Base-by-base conservation (phyloP, 2,888 invertebrate species). In the Agapostemon virescens region DNA sequence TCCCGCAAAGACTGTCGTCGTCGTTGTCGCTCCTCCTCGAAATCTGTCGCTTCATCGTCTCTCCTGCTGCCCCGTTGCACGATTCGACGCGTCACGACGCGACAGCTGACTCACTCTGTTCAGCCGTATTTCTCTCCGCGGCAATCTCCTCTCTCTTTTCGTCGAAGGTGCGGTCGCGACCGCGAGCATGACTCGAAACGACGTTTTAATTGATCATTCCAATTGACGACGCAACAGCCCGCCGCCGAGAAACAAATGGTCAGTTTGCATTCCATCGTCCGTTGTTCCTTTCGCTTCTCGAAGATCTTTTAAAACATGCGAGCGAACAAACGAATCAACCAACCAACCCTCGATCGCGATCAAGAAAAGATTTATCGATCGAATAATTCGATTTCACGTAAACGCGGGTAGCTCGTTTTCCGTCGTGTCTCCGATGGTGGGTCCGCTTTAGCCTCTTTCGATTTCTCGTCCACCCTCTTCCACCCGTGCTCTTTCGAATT, bases 1-100 rank as follows among this genome's bases (percentile, higher is more conserved):
- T 88, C 88, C 88, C 88, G 88, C 88, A 84, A 77, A 88, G 88
- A 81, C 52, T 75, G 77, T 77, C 55, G 71, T 33, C 52, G 64
- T 68, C 52, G 74, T 49, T 49, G 63, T 52, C 64, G 49, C 61
- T 63, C 58, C 55, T 71, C 45, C 63, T 36, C 69, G 68, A 26
- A 64, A 58, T 77, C 49, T 71, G 38, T 74, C 49, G 20, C 23
- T 26, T 45, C 49, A 26, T 49, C 52, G 52, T 67, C 42, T 58
- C 52, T 61, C 30, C 38, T 45, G 15, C 38, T 69, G 49, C 33
- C 2, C 33, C 17, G 11, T 55, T 15, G n/a, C 49, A n/a, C 45
- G n/a, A n/a, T n/a, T 2, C 45, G 45, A 45, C 7, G 42, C 42
- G 20, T 6, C 42, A 20, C 45, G 45, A 23, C 15, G 5, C 42